Conservation (phyloP, 1,140 invertebrate genomes). For the Listronotus oregonensis region DNA sequence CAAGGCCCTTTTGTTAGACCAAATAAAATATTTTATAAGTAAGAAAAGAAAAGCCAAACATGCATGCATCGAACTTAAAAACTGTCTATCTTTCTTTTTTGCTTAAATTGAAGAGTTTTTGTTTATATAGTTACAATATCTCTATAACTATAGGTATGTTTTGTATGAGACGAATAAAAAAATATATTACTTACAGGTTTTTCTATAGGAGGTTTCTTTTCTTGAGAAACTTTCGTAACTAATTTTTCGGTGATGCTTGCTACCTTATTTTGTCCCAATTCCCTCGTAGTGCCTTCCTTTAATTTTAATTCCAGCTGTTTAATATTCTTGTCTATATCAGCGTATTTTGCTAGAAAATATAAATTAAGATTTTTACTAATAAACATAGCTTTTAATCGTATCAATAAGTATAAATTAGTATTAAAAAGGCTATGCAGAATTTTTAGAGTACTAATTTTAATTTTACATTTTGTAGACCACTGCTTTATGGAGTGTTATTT, state of each 20-base stretch:
- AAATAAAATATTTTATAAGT: too few relatives aligned
- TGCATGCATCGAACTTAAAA: too few relatives aligned
- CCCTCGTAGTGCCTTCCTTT: slow-evolving; percentile 75
- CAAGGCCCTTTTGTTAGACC: too few relatives aligned
- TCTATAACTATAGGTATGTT: background rate
- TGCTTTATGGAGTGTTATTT: too few relatives aligned
- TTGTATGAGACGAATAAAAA: background rate
- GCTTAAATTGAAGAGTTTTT: too few relatives aligned
- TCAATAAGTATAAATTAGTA: background rate
- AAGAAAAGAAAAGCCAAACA: too few relatives aligned
- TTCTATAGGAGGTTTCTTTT: slow-evolving; percentile 60
- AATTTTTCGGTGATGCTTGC: slow-evolving; percentile 84
- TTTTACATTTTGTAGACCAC: too few relatives aligned
- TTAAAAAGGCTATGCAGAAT: background rate
- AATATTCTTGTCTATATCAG: slow-evolving; percentile 80
- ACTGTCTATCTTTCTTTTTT: too few relatives aligned
- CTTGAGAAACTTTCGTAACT: slow-evolving; percentile 67
- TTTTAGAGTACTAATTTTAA: too few relatives aligned
- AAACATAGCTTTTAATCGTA: background rate
- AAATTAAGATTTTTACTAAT: slow-evolving; percentile 12
- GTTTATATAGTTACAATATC: too few relatives aligned
- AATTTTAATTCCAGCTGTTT: slow-evolving; percentile 81
- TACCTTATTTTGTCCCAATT: slow-evolving; percentile 82
- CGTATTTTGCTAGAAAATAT: slow-evolving; percentile 61
- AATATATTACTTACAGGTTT: slow-evolving; percentile 64